Percentiles rank a stretch among this genome's conserved stretches.
Evolutionary conservation across 1,140 invertebrate genomes (phyloP).

Genomic region (Aporrectodea caliginosa): DNA sequence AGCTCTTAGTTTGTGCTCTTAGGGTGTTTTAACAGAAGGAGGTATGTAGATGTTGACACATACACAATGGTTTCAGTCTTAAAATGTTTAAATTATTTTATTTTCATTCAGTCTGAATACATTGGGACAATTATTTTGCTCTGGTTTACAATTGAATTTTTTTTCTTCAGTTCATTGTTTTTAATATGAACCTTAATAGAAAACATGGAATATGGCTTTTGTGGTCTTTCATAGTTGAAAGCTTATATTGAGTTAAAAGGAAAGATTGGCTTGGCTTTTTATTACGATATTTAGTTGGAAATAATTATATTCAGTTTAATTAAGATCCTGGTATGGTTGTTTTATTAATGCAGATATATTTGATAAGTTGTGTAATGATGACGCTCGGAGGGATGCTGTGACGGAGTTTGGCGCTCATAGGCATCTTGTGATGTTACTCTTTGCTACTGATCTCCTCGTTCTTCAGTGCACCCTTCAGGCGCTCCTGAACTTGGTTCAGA

Average conservation of each 20-base stretch:
- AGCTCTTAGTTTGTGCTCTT: no score
- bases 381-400: neutral
- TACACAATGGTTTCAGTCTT: no score
- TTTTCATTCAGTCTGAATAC: no score
- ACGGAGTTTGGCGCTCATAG: neutral
- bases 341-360: neutral
- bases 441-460: neutral
- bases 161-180: neutral
- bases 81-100: no score
- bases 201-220: no score
- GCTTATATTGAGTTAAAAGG: no score
- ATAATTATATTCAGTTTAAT: conserved; percentile 6
- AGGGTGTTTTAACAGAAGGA: no score
- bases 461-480: neutral
- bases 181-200: no score
- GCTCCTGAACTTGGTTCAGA: neutral
- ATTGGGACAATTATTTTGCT: neutral
- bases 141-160: neutral
- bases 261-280: no score
- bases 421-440: neutral
- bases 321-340: neutral
- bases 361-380: conserved; percentile 3
- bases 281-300: no score
- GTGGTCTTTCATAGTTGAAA: no score
- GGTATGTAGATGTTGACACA: no score